Percentiles rank a stretch among this genome's conserved stretches.
These are phyloP conservation scores for Tetragnatha versicolor DNA, from an alignment of 1,140 invertebrate species.

Conservation along the genomic window DNA sequence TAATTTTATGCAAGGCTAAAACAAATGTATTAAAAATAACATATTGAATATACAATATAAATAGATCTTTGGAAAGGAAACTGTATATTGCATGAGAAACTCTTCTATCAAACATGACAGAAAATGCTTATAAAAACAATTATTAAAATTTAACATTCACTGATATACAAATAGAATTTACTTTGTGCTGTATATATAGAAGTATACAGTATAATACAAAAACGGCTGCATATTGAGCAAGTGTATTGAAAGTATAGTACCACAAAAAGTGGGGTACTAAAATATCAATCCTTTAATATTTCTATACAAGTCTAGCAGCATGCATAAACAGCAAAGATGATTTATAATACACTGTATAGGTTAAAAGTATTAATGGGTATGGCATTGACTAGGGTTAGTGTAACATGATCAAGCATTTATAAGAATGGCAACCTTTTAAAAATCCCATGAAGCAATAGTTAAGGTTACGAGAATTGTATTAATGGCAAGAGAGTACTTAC, in stretches of 20 bases:
- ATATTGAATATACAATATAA: conserved; percentile 42
- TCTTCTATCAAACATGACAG: conserved; percentile 4
- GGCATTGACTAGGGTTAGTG: too few species aligned
- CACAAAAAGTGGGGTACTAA: neutral
- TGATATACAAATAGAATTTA: conserved; percentile 34
- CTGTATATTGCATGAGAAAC: conserved; percentile 29
- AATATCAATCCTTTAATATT: neutral
- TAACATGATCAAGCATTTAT: too few species aligned
- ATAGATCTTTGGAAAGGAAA: conserved; percentile 32
- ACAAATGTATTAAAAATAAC: conserved; percentile 51
- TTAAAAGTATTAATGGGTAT: too few species aligned
- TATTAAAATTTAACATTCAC: conserved; percentile 26
- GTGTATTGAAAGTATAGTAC: conserved; percentile 29
- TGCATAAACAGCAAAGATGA: too few species aligned
- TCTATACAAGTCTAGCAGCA: conserved; percentile 10
- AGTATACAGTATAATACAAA: conserved; percentile 38
- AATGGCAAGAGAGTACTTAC: too few species aligned
- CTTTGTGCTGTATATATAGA: conserved; percentile 39
- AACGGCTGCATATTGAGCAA: conserved; percentile 42
- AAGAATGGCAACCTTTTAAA: too few species aligned
- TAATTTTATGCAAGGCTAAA: conserved; percentile 17
- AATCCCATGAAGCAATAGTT: too few species aligned
- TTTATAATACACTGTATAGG: too few species aligned
- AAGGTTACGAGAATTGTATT: too few species aligned
- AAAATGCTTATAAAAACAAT: conserved; percentile 29